Base-by-base conservation (phyloP, 2,888 invertebrate genomes). In the Gisinianus flammeolus region DNA sequence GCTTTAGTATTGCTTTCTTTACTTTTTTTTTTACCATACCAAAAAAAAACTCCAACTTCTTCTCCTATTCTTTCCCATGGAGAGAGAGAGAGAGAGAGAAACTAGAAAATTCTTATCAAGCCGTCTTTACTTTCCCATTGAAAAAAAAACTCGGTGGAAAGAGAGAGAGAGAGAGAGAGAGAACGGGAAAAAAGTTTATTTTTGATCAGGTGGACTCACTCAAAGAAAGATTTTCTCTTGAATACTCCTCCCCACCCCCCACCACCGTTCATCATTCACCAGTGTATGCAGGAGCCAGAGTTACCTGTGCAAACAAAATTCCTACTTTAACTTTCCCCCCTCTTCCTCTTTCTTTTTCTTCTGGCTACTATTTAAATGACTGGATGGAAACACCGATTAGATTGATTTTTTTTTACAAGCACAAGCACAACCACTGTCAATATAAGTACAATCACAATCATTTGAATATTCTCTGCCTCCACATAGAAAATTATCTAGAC, bases 221-320 rank as follows among this genome's bases (percentile, higher is more conserved):
- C 44, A 72, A 58, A 22, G 58, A 30, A n/a, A 56, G 33, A 72
- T 33, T 31, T 56, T 58, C 58, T 28, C n/a, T 44, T 33, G 28
- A 22, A 26, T 70, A 19, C 54, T 70, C 54, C 52, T 30, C 54
- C 26, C n/a, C n/a, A 33, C 68, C 33, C 68, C n/a, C n/a, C n/a
- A n/a, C n/a, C n/a, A n/a, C n/a, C n/a, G n/a, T n/a, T n/a, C n/a
- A n/a, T n/a, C n/a, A n/a, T n/a, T n/a, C n/a, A n/a, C n/a, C n/a
- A n/a, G n/a, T n/a, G n/a, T n/a, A n/a, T n/a, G n/a, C n/a, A n/a
- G n/a, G n/a, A n/a, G n/a, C n/a, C n/a, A n/a, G n/a, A n/a, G n/a
- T 70, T 71, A 71, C 71, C 71, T 71, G 71, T 71, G 54, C 52
- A 71, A 71, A 71, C 31, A 71, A 24, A 54, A 16, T n/a, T n/a